phyloP scores from a whole-genome alignment of 2,797 vertebrate species.

The Mormyrus proboscirostris region DNA sequence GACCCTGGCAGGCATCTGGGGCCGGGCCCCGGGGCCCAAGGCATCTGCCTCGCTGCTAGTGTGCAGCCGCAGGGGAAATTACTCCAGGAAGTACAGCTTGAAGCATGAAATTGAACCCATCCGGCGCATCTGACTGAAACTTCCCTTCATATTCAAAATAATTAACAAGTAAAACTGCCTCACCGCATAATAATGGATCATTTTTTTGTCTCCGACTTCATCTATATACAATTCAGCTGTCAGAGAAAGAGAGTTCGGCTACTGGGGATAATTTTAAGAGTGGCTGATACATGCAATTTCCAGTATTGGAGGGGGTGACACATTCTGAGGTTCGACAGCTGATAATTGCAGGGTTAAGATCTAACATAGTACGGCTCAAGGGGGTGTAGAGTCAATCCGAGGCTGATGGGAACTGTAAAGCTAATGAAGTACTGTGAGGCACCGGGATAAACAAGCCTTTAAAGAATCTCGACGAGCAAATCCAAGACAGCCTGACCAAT shows the following conservation, averaged over 20 bases:
- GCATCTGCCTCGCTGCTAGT: constrained; percentile 6
- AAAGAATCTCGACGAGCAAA: background rate
- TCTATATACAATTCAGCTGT: constrained; percentile 17
- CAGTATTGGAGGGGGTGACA: background rate
- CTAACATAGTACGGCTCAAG: background rate
- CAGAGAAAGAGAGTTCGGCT: constrained; percentile 21
- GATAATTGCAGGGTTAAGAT: background rate
- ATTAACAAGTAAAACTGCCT: constrained; percentile 55
- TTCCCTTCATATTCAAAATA: constrained; percentile 61
- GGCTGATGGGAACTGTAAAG: background rate
- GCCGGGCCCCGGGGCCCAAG: constrained; percentile 14
- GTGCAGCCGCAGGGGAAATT: constrained; percentile 64
- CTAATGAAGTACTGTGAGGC: background rate
- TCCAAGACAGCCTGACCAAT: background rate
- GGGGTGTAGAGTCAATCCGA: background rate
- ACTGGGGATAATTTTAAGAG: constrained; percentile 24
- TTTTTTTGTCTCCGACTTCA: constrained; percentile 38
- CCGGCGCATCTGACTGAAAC: constrained; percentile 55
- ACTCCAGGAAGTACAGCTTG: constrained; percentile 50
- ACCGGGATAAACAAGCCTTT: background rate
- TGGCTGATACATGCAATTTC: constrained; percentile 28
- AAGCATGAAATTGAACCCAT: constrained; percentile 73
- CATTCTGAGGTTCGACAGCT: background rate
- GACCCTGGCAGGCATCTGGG: constrained; percentile 18
- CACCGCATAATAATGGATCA: constrained; percentile 36